These are phyloP conservation scores for Pseudomyrmex concolor DNA, from an alignment of 1,140 invertebrate genomes.

Conservation along the genomic window DNA sequence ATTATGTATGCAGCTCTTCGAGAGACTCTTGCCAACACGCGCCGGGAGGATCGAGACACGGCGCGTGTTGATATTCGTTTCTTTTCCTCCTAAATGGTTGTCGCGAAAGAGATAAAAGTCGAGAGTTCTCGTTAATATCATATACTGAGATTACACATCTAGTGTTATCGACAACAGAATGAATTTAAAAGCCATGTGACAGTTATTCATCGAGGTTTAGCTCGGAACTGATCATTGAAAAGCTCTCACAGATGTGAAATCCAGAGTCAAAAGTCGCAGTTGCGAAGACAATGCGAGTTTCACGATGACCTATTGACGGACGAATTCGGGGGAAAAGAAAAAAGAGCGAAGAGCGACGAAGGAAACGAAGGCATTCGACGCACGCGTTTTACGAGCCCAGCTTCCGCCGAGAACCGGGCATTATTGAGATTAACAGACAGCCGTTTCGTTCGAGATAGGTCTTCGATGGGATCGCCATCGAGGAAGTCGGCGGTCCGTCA, in stretches of 20 bases:
- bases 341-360: constrained; percentile 53
- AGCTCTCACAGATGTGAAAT: too few species aligned
- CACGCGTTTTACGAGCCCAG: constrained; percentile 75
- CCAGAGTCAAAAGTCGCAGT: constrained; percentile 11
- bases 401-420: constrained; percentile 75
- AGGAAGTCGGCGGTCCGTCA: constrained; percentile 59
- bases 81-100: constrained; percentile 23
- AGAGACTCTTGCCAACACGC: constrained; percentile 64
- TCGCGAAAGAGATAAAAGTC: not conserved
- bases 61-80: constrained; percentile 8
- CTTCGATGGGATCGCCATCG: constrained; percentile 68
- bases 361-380: constrained; percentile 18
- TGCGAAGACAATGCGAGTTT: constrained; percentile 30
- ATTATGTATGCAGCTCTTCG: constrained; percentile 71
- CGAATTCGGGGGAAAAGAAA: constrained; percentile 39
- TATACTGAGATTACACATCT: too few species aligned
- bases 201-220: too few species aligned
- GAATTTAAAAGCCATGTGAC: too few species aligned
- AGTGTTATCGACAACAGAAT: too few species aligned
- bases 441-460: constrained; percentile 57
- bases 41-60: constrained; percentile 39
- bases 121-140: too few species aligned
- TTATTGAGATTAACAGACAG: constrained; percentile 80
- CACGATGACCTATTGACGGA: constrained; percentile 42
- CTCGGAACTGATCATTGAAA: too few species aligned